Base-by-base conservation (phyloP, 2,113 vertebrate species). In the Scopus umbretta region DNA sequence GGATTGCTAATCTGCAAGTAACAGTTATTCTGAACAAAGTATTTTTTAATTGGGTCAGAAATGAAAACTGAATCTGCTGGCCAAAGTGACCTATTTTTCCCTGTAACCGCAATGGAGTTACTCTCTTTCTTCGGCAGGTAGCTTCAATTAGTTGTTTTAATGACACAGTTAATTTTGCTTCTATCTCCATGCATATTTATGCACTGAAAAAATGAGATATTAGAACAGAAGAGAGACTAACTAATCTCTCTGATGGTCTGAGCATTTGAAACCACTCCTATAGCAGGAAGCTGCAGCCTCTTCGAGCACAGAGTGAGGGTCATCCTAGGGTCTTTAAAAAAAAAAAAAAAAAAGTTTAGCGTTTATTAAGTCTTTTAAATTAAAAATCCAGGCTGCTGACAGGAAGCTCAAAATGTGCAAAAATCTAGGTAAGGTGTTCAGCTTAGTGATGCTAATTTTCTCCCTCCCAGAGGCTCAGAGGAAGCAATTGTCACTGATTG, bases 41-140 rank as follows among this genome's bases (percentile, higher is more conserved):
- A 82, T 61, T 89, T 90, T 91, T 94, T 78, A 94, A 95, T 65
- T 85, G 65, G 70, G 75, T 91, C 80, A 93, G 67, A 86, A 94
- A 85, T 42, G 36, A 83, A 92, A 93, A 96, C 34, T 76, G 55
- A 86, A 84, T 67, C 56, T 84, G 30, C 30, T 95, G 68, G 34
- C 19, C 47, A 84, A 93, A 92, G 47, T 61, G 65, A 82, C 68
- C 86, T 73, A 74, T 80, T 86, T 83, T 93, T 73, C 68, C 53
- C 62, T 73, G 71, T 63, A 83, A 90, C 75, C 75, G 84, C 80
- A 49, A 40, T 5, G 52, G 86, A 87, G 32, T 74, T 92, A 38
- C 42, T 88, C 75, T 61, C 40, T 80, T 55, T 88, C 70, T 78
- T 72, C 84, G 61, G 45, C 47, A 68, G 15, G 5, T 9, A 62